Evolutionary conservation across 2,888 invertebrate species (phyloP).

Genomic region (Ischnus inquisitorius): DNA sequence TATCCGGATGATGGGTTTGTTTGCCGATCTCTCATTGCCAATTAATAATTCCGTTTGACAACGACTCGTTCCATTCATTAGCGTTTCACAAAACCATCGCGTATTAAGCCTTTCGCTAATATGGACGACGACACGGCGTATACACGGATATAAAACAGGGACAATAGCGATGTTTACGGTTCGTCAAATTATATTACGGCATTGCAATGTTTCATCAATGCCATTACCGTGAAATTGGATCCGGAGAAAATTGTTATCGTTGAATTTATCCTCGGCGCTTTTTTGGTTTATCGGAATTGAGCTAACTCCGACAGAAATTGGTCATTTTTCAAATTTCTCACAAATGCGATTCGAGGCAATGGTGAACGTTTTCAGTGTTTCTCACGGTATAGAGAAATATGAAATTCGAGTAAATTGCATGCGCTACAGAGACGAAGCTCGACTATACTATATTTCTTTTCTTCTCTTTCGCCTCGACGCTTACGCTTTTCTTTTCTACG

Average conservation of each 20-base stretch:
- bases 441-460: conserved; percentile 25
- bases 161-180: conserved; percentile 14
- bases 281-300: not conserved
- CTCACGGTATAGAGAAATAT: not conserved
- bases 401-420: conserved; percentile 2
- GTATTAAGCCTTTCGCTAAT: not conserved
- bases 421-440: not conserved
- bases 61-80: conserved; percentile 15
- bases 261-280: no score
- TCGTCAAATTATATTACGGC: not conserved
- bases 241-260: not conserved
- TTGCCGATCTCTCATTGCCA: conserved; percentile 2
- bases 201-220: not conserved
- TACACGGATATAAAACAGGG: not conserved
- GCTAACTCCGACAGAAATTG: not conserved
- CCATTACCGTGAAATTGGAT: not conserved
- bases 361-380: not conserved
- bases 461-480: conserved; percentile 12
- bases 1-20: conserved; percentile 1
- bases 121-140: not conserved
- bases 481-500: conserved; percentile 8
- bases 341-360: not conserved
- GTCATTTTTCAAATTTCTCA: not conserved
- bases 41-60: conserved; percentile 27
- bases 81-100: not conserved